Evolutionary conservation across 1,140 invertebrate species (phyloP).

Genomic region (Araneus ventricosus): DNA sequence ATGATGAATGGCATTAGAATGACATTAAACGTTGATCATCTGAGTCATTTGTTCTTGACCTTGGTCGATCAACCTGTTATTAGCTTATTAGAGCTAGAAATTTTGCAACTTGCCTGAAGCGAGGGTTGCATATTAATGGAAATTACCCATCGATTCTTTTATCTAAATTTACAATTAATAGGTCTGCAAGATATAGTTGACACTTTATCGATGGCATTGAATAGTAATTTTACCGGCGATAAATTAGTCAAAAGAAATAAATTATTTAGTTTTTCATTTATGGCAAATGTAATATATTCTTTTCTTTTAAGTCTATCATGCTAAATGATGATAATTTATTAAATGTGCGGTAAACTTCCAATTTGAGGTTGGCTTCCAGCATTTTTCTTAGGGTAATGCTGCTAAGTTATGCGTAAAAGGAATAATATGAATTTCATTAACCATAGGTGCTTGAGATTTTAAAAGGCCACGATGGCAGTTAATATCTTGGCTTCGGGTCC

Average conservation of each 20-base stretch:
- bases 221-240: not conserved
- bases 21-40: not conserved
- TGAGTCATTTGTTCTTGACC: not conserved
- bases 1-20: conserved; percentile 23
- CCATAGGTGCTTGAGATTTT: too few species aligned
- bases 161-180: not conserved
- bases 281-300: not conserved
- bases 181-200: not conserved
- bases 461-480: too few species aligned
- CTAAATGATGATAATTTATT: too few species aligned
- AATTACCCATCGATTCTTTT: not conserved
- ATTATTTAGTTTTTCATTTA: not conserved
- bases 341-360: too few species aligned
- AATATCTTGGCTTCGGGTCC: too few species aligned
- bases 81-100: not conserved
- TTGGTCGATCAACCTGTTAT: not conserved
- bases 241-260: not conserved
- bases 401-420: too few species aligned
- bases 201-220: not conserved
- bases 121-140: not conserved
- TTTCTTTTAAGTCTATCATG: not conserved
- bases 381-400: too few species aligned
- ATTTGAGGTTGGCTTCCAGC: too few species aligned
- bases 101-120: not conserved
- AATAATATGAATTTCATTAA: too few species aligned